Evolutionary conservation across 1,140 invertebrate species (phyloP).

Genomic region (Pseudomyrmex dendroicus): DNA sequence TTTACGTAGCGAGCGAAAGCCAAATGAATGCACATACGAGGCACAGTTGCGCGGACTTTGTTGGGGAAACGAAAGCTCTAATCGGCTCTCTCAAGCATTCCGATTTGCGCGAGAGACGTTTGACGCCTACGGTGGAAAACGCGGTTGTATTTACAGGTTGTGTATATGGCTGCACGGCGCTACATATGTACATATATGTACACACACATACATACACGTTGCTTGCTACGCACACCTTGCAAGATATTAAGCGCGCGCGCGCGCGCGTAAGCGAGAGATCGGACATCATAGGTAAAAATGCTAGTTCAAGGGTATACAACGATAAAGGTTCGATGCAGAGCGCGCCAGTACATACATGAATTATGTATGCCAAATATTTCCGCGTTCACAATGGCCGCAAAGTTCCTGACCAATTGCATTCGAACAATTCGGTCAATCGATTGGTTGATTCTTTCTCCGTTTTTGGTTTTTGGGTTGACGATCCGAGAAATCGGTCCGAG

Average conservation of each 20-base stretch:
- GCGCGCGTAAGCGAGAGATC: neutral
- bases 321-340: neutral
- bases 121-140: slow-evolving; percentile 19
- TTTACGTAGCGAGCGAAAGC: neutral
- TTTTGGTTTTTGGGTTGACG: too few relatives aligned
- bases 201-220: neutral
- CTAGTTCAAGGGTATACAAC: slow-evolving; percentile 30
- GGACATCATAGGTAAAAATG: slow-evolving; percentile 1
- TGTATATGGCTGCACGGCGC: neutral
- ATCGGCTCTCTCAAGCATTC: neutral
- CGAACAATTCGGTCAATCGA: too few relatives aligned
- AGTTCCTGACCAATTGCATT: too few relatives aligned
- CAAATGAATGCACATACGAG: neutral
- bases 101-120: slow-evolving; percentile 27
- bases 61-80: slow-evolving; percentile 12
- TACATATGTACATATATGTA: too few relatives aligned
- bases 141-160: slow-evolving; percentile 1
- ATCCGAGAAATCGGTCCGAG: too few relatives aligned
- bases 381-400: too few relatives aligned
- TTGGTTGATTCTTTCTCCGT: too few relatives aligned
- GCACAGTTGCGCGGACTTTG: neutral
- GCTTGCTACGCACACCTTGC: too few relatives aligned
- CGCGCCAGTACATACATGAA: neutral
- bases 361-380: too few relatives aligned
- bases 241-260: neutral